Evolutionary conservation across 1,140 invertebrate genomes (phyloP).

Genomic region (Acromyrmex charruanus): DNA sequence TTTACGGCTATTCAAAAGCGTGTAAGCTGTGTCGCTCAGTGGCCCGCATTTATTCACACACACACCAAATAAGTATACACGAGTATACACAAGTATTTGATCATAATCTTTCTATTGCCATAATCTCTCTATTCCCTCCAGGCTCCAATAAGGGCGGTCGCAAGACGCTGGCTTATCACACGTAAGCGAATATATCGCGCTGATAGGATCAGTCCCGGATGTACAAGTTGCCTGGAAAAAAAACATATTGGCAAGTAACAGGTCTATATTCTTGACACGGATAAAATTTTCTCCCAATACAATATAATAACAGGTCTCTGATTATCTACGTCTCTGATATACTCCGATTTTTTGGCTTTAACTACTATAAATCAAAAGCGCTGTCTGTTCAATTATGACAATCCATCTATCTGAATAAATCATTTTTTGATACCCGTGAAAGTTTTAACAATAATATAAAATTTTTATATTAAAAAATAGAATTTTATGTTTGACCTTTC

Average conservation of each 20-base stretch:
- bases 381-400: neutral
- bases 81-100: conserved; percentile 17
- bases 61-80: conserved; percentile 26
- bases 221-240: conserved; percentile 2
- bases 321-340: neutral
- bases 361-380: neutral
- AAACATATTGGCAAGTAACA: conserved; percentile 21
- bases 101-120: conserved; percentile 42
- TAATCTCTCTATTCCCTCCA: neutral
- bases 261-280: neutral
- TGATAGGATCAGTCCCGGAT: conserved; percentile 36
- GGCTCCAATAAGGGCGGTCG: conserved; percentile 21
- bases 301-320: neutral
- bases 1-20: conserved; percentile 23
- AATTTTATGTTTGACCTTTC: neutral
- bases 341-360: neutral
- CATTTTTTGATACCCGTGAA: neutral
- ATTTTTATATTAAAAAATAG: neutral
- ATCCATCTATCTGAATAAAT: conserved; percentile 12
- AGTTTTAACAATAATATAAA: neutral
- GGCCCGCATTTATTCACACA: neutral
- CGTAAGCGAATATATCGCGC: conserved; percentile 34
- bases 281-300: neutral
- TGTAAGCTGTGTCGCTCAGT: conserved; percentile 26
- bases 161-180: conserved; percentile 48